Conservation (phyloP, 2,113 vertebrate genomes). For the Heptranchias perlo region DNA sequence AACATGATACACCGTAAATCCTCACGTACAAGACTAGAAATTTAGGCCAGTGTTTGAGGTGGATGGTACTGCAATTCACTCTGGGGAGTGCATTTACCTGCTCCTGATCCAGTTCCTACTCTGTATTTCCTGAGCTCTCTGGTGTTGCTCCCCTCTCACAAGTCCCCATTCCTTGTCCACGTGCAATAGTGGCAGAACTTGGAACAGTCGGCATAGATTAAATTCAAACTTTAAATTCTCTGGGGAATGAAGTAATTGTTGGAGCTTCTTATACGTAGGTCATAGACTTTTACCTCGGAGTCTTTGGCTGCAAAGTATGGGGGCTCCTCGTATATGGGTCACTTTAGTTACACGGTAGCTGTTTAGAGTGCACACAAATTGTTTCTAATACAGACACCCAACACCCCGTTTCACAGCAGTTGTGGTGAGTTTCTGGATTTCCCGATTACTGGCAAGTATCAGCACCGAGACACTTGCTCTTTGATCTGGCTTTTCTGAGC, state of each 20-base stretch:
- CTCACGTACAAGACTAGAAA: too few species aligned
- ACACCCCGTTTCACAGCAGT: background rate
- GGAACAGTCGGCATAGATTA: background rate
- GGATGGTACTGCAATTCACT: too few species aligned
- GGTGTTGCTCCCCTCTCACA: background rate
- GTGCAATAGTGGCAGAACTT: background rate
- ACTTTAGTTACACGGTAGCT: background rate
- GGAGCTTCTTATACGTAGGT: background rate
- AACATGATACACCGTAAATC: too few species aligned
- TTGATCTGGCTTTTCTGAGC: background rate
- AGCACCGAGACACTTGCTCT: background rate
- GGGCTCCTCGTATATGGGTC: background rate
- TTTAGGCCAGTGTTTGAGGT: too few species aligned
- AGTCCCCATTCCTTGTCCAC: background rate
- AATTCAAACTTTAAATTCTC: background rate
- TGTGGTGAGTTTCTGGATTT: background rate
- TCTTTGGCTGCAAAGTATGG: background rate
- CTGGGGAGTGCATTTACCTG: background rate
- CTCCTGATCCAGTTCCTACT: background rate
- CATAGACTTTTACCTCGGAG: background rate
- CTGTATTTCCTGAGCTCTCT: background rate
- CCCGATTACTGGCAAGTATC: background rate
- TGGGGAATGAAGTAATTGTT: background rate
- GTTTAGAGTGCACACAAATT: background rate
- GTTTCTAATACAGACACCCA: background rate